These are phyloP conservation scores for Canis aureus DNA, from an alignment of 2,113 vertebrate species.

Conservation along the genomic window DNA sequence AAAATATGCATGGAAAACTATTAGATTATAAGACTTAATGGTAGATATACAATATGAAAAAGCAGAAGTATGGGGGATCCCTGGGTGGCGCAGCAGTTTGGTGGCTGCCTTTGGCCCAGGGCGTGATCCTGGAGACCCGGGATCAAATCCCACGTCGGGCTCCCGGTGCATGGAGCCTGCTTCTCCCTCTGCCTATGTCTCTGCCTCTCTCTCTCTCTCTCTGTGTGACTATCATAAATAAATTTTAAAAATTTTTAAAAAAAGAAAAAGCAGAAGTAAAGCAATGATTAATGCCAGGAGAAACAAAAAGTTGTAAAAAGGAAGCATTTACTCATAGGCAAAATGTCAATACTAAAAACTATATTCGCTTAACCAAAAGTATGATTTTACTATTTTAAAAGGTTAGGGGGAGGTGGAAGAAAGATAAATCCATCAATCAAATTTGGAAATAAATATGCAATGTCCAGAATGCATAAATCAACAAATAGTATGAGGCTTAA, in stretches of 20 bases:
- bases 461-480: conserved; percentile 24
- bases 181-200: too few species aligned
- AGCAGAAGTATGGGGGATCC: not conserved
- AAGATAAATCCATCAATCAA: not conserved
- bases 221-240: too few species aligned
- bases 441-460: conserved; percentile 51
- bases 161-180: too few species aligned
- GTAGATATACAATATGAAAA: not conserved
- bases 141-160: too few species aligned
- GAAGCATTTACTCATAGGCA: not conserved
- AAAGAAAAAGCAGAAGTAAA: not conserved
- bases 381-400: conserved; percentile 44
- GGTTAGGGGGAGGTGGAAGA: not conserved
- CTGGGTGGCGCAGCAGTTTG: too few species aligned
- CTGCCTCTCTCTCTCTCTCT: too few species aligned
- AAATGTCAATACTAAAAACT: conserved; percentile 31
- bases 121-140: too few species aligned
- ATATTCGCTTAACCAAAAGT: not conserved
- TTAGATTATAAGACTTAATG: conserved; percentile 18
- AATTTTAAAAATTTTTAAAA: too few species aligned
- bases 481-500: not conserved
- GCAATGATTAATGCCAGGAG: not conserved
- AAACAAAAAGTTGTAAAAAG: conserved; percentile 43
- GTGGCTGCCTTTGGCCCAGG: too few species aligned
- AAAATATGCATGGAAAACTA: conserved; percentile 5